Evolutionary conservation across 2,888 invertebrate genomes (phyloP), one percentile per base, ranked within the genome.

Genomic region (Rutpela maculata): DNA sequence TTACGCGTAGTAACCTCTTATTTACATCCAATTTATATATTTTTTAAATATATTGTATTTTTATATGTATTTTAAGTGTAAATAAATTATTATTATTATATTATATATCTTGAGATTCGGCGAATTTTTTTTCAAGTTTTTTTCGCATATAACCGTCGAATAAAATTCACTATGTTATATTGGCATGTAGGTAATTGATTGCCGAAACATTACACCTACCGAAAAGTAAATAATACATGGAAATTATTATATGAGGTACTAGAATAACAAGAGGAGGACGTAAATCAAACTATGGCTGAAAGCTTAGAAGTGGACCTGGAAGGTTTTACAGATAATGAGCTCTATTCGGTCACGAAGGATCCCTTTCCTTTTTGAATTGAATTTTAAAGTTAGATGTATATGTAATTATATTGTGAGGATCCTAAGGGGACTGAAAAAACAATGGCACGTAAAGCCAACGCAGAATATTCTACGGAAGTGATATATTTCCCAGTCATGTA

Each of bases 211-310:
- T 35, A 35, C 31, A 35, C 31, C 9, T 35, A 43, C 4, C 18
- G 12, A 38, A 65, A 19, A 65, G 3, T n/a, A n/a, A 50, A 50
- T n/a, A 50, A 50, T 50, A 7, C n/a, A 50, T 50, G 15, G n/a
- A 15, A 50, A n/a, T n/a, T 50, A 4, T 2, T 50, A 50, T 22
- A 38, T 63, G 18, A 38, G 63, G 17, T n/a, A 38, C 0, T 1
- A 43, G 19, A 65, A 65, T 43, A 43, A 65, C 50, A 50, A 50
- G 50, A 15, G 11, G 11, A 65, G 19, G 19, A 31, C 38, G 43
- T 65, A 65, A 65, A 65, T 65, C 63, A 63, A 9, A 10, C n/a
- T 12, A 38, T 12, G 31, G 63, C 17, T n/a, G 31, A 35, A 62
- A 38, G 35, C 63, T 17, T 9, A 63, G 38, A 63, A 63, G 63